Percentiles rank a stretch among this genome's conserved stretches.
phyloP scores from a whole-genome alignment of 2,888 invertebrate genomes.

The Saturnia japonica region DNA sequence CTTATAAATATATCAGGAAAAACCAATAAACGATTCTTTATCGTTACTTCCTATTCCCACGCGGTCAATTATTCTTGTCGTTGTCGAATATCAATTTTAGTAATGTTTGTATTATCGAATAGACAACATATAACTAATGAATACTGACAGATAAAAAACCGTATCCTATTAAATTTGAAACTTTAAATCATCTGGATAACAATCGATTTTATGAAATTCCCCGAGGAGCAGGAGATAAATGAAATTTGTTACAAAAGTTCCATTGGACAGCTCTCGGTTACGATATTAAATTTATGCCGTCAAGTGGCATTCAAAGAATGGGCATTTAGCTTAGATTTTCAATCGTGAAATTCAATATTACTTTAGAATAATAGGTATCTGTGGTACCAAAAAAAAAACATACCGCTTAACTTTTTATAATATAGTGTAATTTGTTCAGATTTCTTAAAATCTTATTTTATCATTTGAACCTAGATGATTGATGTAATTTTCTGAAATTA shows the following conservation, averaged over 20 bases:
- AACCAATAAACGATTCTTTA: not conserved
- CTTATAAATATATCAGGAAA: not conserved
- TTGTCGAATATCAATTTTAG: conserved; percentile 26
- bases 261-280: conserved; percentile 65
- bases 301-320: conserved; percentile 72
- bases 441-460: not conserved
- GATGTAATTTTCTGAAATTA: too few relatives aligned
- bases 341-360: conserved; percentile 63
- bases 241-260: conserved; percentile 80
- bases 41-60: not conserved
- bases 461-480: too few relatives aligned
- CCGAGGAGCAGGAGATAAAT: conserved; percentile 67
- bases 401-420: not conserved
- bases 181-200: conserved; percentile 71
- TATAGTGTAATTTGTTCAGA: not conserved
- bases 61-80: conserved; percentile 13
- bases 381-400: conserved; percentile 31
- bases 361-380: conserved; percentile 38
- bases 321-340: conserved; percentile 70
- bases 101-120: conserved; percentile 19
- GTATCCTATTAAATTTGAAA: conserved; percentile 50
- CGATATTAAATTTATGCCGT: conserved; percentile 79
- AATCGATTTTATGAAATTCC: conserved; percentile 76
- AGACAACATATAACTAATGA: conserved; percentile 26
- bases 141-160: conserved; percentile 42